Evolutionary conservation across 1,140 invertebrate genomes (phyloP), one percentile per base, ranked within the genome.

Genomic region (Cyclina sinensis): DNA sequence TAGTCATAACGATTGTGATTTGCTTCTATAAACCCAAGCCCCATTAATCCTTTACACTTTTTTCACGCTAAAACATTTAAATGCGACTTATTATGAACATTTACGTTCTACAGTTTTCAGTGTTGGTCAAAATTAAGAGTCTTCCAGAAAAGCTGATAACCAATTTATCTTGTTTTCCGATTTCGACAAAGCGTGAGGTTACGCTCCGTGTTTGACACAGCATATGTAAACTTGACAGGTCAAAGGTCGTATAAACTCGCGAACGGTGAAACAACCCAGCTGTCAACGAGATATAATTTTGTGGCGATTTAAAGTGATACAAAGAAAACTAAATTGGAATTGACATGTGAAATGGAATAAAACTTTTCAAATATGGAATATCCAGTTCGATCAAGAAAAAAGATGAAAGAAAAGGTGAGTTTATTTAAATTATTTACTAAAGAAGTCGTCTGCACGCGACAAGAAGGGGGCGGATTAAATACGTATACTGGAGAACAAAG

Each of bases 391-490:
- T 27, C 65, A 37, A 70, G 65, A 32, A 70, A 70, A 37, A 70
- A 70, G 21, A 70, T 70, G 65, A 70, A 70, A 21, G 65, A 37
- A 35, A 70, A 70, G 37, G 65, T 70, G 27, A 70, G 65, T 70
- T 37, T 18, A 37, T 18, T 70, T 70, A 1, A 70, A 14, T 70
- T 70, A 32, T 70, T 70, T 70, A 70, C 35, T 27, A 37, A 62
- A 9, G 16, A 37, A 30, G 37, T 70, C 65, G 65, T 70, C 65
- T 70, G 65, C 65, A 70, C 35, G 65, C 65, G 35, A 39, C 65
- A 39, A 70, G 32, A 70, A 70, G 65, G 65, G 65, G 65, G 65
- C 65, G 65, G 65, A 70, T 70, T 70, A 70, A 57, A 21, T 37
- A 37, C 3, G 11, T 70, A 70, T 32, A 70, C 65, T 70, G 65